Evolutionary conservation across 2,888 invertebrate species (phyloP).

Genomic region (Chaitophorus viminalis): DNA sequence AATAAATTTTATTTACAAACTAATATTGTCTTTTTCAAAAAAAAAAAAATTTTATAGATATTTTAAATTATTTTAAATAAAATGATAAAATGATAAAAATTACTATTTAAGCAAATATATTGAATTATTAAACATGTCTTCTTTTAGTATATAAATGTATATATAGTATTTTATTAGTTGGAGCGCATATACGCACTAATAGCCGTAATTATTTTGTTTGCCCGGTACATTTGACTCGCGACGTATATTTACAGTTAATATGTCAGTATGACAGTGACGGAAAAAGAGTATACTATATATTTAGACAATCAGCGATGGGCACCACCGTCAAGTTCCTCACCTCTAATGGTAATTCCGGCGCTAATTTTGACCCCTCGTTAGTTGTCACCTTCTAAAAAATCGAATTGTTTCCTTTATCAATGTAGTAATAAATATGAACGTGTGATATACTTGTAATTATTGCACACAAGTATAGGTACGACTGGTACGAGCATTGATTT

Average conservation of each 20-base stretch:
- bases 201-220: conserved; percentile 15
- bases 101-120: too few relatives aligned
- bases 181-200: neutral
- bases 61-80: too few relatives aligned
- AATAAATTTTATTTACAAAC: too few relatives aligned
- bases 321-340: conserved; percentile 4
- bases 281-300: conserved; percentile 5
- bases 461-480: too few relatives aligned
- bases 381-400: neutral
- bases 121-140: neutral
- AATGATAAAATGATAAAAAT: too few relatives aligned
- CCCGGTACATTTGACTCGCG: conserved; percentile 31
- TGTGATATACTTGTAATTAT: neutral
- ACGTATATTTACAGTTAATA: conserved; percentile 15
- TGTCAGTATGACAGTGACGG: neutral
- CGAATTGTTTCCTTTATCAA: neutral
- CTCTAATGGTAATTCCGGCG: neutral
- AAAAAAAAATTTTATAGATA: too few relatives aligned
- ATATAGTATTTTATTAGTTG: too few relatives aligned
- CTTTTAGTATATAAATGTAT: neutral
- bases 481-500: too few relatives aligned
- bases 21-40: too few relatives aligned
- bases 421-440: neutral
- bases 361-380: neutral
- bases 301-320: conserved; percentile 18